Conservation (phyloP, 2,888 invertebrate genomes). For the Trachelus tabidus region DNA sequence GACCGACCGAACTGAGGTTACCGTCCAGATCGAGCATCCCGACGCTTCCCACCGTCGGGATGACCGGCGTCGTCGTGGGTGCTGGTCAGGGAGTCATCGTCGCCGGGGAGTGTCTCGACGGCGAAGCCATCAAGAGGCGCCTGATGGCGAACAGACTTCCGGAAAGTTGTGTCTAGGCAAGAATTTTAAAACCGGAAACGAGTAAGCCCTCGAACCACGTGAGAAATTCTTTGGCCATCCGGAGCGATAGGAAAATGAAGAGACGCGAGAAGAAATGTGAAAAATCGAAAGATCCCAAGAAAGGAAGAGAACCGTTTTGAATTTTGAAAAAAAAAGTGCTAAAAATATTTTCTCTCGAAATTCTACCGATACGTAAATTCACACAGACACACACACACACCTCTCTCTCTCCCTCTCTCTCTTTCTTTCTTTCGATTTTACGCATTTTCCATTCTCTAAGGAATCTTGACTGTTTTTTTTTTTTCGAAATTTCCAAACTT, state of each 20-base stretch:
- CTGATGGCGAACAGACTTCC: slow-evolving; percentile 88
- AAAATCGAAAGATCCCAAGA: not conserved
- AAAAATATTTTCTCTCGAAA: not conserved
- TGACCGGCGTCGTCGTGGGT: slow-evolving; percentile 48
- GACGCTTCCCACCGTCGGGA: slow-evolving; percentile 43
- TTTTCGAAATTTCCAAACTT: not conserved
- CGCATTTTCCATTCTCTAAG: not conserved
- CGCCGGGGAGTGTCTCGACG: slow-evolving; percentile 74
- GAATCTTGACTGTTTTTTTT: not conserved
- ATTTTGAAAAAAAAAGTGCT: not conserved
- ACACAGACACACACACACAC: too few relatives aligned
- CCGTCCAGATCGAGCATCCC: slow-evolving; percentile 60
- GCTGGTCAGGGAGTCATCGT: slow-evolving; percentile 58
- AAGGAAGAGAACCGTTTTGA: not conserved
- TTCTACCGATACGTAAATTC: not conserved
- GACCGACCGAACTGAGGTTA: slow-evolving; percentile 63
- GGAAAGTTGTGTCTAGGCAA: slow-evolving; percentile 84
- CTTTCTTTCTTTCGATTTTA: not conserved
- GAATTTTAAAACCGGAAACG: not conserved
- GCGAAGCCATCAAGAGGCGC: slow-evolving; percentile 88
- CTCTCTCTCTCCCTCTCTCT: not conserved
- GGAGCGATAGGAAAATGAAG: not conserved
- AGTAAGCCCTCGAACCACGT: not conserved
- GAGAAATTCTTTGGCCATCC: not conserved
- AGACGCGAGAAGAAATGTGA: not conserved